phyloP scores from a whole-genome alignment of 1,140 invertebrate genomes.

The Epicauta chinensis region DNA sequence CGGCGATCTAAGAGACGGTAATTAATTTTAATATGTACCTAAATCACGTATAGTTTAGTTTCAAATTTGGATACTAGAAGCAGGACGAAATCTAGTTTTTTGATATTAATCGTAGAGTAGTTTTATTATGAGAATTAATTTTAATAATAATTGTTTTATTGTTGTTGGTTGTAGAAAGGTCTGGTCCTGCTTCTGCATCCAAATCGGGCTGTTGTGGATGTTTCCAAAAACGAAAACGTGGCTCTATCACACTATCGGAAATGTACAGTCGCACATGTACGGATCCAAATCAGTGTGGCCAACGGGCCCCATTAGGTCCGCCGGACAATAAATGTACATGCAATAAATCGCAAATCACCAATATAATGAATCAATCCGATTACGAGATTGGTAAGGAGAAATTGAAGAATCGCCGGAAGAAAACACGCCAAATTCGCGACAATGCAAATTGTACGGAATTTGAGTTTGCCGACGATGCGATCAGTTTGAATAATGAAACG shows the following conservation, averaged over 20 bases:
- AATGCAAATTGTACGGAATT: constrained; percentile 42
- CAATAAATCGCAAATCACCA: constrained; percentile 26
- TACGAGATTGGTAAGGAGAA: constrained; percentile 36
- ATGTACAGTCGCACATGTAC: constrained; percentile 33
- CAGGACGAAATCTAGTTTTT: constrained; percentile 27
- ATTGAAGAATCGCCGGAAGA: constrained; percentile 21
- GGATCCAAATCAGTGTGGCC: constrained; percentile 30
- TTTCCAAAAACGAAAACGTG: constrained; percentile 38
- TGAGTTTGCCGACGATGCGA: constrained; percentile 54
- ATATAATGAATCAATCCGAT: constrained; percentile 36
- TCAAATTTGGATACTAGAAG: constrained; percentile 20
- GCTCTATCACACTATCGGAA: constrained; percentile 37
- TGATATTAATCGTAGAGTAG: neutral
- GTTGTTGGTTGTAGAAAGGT: constrained; percentile 39
- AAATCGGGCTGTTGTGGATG: constrained; percentile 39
- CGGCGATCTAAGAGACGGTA: constrained; percentile 88
- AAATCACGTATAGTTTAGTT: constrained; percentile 1
- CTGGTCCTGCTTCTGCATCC: constrained; percentile 42
- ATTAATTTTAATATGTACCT: constrained; percentile 35
- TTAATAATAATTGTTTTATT: constrained; percentile 14
- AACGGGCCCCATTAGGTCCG: constrained; percentile 37
- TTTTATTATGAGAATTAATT: neutral
- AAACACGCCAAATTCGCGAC: constrained; percentile 24
- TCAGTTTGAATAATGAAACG: constrained; percentile 41
- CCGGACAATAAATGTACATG: constrained; percentile 35